A percentile compares a stretch with the other conserved stretches of the same genome.
Conservation (phyloP, 1,140 invertebrate genomes). For the Nasonia giraulti region DNA sequence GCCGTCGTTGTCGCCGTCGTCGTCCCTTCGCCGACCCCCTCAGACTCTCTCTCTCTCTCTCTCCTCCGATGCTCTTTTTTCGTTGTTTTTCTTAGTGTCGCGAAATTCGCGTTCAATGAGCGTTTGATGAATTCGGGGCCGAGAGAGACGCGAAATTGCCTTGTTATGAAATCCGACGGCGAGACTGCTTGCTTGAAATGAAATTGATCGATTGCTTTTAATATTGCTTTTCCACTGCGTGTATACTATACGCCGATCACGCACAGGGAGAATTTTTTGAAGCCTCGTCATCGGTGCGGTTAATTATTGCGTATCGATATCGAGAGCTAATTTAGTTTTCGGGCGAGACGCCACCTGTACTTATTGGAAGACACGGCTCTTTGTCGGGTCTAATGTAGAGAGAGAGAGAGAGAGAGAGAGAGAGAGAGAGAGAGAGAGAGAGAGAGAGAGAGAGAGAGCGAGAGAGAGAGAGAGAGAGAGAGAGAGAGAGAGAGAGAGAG, state of each 20-base stretch:
- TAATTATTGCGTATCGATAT: background rate
- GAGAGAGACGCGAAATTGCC: background rate
- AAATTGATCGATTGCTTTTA: background rate
- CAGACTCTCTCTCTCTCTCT: background rate
- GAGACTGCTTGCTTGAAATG: background rate
- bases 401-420: too few relatives aligned
- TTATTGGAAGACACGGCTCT: background rate
- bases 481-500: too few relatives aligned
- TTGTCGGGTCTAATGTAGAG: background rate
- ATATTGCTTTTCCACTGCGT: background rate
- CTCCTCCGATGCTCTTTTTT: background rate
- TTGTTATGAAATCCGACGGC: background rate
- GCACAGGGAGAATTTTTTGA: too few relatives aligned
- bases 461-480: too few relatives aligned
- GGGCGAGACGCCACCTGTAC: background rate
- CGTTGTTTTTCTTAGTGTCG: constrained; percentile 4
- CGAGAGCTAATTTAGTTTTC: background rate
- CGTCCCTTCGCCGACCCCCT: constrained; percentile 15
- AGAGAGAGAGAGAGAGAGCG: too few relatives aligned
- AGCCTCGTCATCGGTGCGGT: background rate
- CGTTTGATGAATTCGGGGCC: background rate
- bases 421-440: too few relatives aligned
- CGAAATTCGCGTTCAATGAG: constrained; percentile 1
- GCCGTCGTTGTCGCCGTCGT: constrained; percentile 44
- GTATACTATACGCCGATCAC: background rate